These are phyloP conservation scores for Tichodroma muraria DNA, from an alignment of 2,113 vertebrate genomes.

Conservation along the genomic window DNA sequence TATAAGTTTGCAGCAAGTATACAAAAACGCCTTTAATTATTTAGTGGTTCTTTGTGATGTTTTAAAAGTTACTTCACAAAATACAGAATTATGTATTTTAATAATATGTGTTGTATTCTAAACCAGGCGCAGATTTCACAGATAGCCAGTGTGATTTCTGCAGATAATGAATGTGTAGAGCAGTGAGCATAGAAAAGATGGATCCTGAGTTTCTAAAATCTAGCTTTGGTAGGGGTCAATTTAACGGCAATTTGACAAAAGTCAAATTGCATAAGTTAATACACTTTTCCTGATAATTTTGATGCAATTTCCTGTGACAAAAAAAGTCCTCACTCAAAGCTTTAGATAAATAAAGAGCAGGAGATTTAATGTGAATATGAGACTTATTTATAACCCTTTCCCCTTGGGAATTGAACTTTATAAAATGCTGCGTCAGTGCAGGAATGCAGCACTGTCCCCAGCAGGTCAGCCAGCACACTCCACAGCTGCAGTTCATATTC, in stretches of 20 bases:
- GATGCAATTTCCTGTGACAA: slow-evolving; percentile 13
- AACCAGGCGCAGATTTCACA: neutral
- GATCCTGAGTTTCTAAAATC: neutral
- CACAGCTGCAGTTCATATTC: slow-evolving; percentile 40
- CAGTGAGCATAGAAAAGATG: neutral
- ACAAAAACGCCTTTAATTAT: neutral
- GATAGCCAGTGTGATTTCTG: neutral
- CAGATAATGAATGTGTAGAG: neutral
- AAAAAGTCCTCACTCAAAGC: neutral
- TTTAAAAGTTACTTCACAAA: neutral
- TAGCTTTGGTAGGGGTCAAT: neutral
- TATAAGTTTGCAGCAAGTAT: neutral
- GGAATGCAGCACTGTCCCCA: neutral
- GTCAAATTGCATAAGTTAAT: neutral
- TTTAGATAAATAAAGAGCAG: neutral
- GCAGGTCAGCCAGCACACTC: neutral
- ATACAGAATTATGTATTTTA: neutral
- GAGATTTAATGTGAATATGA: neutral
- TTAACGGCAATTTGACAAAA: neutral
- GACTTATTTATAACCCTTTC: slow-evolving; percentile 10
- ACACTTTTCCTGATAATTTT: neutral
- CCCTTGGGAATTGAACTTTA: neutral
- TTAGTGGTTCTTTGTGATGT: neutral
- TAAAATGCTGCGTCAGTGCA: neutral
- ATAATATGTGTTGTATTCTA: neutral